phyloP scores from a whole-genome alignment of 2,797 vertebrate species.

The Gymnothorax javanicus region DNA sequence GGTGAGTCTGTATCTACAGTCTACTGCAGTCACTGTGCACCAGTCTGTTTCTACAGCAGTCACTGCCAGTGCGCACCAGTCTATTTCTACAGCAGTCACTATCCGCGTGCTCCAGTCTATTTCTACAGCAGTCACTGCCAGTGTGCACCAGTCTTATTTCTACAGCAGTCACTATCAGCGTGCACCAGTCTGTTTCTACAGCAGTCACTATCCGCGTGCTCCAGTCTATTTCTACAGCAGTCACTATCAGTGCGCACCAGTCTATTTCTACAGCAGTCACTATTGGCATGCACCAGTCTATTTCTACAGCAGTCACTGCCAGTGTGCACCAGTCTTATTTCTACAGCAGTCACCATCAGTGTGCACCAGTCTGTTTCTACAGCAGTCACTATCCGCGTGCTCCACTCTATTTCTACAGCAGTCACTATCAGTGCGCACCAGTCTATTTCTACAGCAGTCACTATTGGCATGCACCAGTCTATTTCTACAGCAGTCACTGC shows the following conservation, averaged over 20 bases:
- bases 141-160: not conserved
- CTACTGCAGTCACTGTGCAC: not conserved
- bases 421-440: no score
- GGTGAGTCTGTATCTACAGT: slow-evolving; percentile 69
- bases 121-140: no score
- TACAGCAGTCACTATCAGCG: no score
- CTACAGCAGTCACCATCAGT: not conserved
- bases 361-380: not conserved
- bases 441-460: no score
- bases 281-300: not conserved
- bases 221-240: not conserved
- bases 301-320: no score
- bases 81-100: no score
- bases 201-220: not conserved
- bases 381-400: not conserved
- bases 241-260: not conserved
- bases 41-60: not conserved
- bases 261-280: not conserved
- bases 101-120: no score
- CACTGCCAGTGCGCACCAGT: no score
- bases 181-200: not conserved
- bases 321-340: not conserved
- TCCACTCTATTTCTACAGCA: not conserved
- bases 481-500: no score
- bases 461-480: no score